Evolutionary conservation across 1,140 invertebrate species (phyloP), one percentile per base, ranked within the genome.

Genomic region (Adoxophyes honmai): DNA sequence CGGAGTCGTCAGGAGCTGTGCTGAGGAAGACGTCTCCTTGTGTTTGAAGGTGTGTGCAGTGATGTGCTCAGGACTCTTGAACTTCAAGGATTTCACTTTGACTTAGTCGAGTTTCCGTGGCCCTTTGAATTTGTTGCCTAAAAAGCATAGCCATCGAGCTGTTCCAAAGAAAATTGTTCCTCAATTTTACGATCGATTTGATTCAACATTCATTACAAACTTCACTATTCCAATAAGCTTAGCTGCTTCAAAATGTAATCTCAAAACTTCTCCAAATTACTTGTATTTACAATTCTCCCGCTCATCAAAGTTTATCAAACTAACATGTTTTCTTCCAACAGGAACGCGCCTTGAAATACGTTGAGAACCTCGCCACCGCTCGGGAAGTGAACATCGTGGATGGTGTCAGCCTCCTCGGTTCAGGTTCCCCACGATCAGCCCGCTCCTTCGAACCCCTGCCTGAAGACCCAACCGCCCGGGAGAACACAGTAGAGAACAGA

Each of bases 371-470:
- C 44, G 83, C 89, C 11, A 62, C 75, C 18, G 70, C 78, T 1
- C 64, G 86, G 6, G 83, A 89, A 65, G 68, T 91, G n/a, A 90
- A 90, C 70, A 78, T 96, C 1, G 83, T 90, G 21, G 94, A 94
- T 68, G 94, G 94, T n/a, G 86, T 96, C 68, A 92, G 91, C 57
- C 89, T 96, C 48, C 92, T 95, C 7, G 91, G 93, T 65, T 91
- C 92, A 15, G 91, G 93, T 39, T 88, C 88, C 3, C 86, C 86
- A 34, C 65, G 81, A 28, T 86, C 75, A 14, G 91, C 89, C 37
- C 83, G 90, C 55, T 89, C 90, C 16, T 85, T 89, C 35, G 80
- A 91, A 48, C 81, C 89, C 8, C 81, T 95, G 14, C 92, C 95
- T 0, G 90, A 91, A 33, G 94, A 96, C 65, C 89, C 91, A 34